Evolutionary conservation across 2,888 invertebrate species (phyloP), one percentile per base, ranked within the genome.

Genomic region (Trilocha varians): DNA sequence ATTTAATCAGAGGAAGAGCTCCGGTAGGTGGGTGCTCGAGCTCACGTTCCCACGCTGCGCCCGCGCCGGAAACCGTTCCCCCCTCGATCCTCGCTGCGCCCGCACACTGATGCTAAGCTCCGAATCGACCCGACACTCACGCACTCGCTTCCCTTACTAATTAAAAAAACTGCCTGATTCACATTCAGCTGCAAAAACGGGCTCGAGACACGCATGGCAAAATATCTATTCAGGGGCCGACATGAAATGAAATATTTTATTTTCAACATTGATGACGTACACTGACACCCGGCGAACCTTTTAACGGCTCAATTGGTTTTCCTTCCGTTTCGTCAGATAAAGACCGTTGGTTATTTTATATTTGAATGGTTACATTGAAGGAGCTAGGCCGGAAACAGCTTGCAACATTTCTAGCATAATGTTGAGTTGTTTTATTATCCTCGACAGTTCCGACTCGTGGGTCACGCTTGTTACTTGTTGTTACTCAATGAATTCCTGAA

Each of bases 1-100:
- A 69, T 78, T 76, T 77, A 78, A 78, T 79, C 75, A 70, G 71
- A 72, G 69, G 69, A 76, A 66, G 62, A 62, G 70, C 44, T 65
- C 63, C 68, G 57, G 77, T 76, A 78, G 76, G 78, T 76, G 70
- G 73, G 76, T 74, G 77, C 66, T 62, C 56, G 76, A 74, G 77
- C 66, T 62, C 56, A 57, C 71, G 79, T 83, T 83, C 85, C 83
- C 84, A 84, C 85, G 85, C 69, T 76, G 78, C 74, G 78, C 73
- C 68, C 64, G 75, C 75, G 74, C 82, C 82, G 83, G 82, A 83
- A 79, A 70, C 68, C 63, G 61, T 52, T 63, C 64, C 63, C 63
- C 55, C 58, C 56, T 55, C 52, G 38, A 45, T 45, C 50, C 57
- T 45, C 57, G 43, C 49, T 38, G 61, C 68, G 59, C 61, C 59